phyloP scores from a whole-genome alignment of 2,797 vertebrate species.

The Acrossocheilus fasciatus region DNA sequence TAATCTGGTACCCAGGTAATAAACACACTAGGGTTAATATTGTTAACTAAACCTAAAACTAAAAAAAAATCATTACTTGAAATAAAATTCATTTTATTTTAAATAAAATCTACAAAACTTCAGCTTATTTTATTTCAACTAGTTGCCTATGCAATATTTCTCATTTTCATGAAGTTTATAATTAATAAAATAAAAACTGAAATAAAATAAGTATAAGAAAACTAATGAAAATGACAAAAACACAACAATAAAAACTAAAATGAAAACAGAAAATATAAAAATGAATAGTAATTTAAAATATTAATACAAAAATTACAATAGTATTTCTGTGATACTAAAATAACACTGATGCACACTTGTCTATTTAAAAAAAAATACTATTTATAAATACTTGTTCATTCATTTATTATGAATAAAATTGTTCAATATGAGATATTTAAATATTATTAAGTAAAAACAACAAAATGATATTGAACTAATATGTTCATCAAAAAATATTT shows the following conservation, averaged over 20 bases:
- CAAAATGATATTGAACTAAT: neutral
- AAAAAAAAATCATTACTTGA: neutral
- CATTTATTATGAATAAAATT: neutral
- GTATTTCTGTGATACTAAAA: neutral
- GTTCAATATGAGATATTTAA: neutral
- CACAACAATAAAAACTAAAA: neutral
- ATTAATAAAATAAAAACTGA: neutral
- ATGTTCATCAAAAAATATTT: neutral
- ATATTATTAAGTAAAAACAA: neutral
- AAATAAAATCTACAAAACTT: neutral
- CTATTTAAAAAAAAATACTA: neutral
- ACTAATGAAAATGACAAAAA: neutral
- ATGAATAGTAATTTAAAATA: neutral
- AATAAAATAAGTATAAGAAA: neutral
- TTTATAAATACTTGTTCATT: neutral
- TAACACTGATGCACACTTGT: neutral
- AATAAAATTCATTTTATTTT: neutral
- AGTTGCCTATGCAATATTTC: neutral
- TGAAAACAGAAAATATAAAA: neutral
- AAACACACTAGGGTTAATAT: neutral
- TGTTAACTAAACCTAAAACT: neutral
- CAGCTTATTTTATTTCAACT: neutral
- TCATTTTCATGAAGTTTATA: neutral
- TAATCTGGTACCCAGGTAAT: constrained; percentile 90
- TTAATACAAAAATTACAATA: neutral